These are phyloP conservation scores for Lepilemur ruficaudatus DNA, from an alignment of 2,797 vertebrate species.

Conservation along the genomic window DNA sequence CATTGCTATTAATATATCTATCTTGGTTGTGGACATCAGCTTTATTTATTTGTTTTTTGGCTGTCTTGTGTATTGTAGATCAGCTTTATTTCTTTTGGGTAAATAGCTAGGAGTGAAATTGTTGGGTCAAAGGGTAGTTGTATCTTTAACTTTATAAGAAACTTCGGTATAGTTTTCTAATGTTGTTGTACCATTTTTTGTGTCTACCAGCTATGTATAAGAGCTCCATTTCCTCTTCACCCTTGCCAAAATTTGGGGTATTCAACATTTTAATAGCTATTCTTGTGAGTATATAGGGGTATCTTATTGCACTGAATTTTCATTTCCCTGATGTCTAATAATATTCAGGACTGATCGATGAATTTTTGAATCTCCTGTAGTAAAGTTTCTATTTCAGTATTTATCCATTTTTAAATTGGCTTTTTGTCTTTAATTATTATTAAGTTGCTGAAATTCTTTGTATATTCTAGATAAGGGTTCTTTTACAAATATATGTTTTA, in stretches of 20 bases:
- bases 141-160: background rate
- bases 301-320: slow-evolving; percentile 7
- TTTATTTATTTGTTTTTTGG: background rate
- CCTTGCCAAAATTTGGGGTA: background rate
- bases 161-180: background rate
- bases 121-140: background rate
- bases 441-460: slow-evolving; percentile 15
- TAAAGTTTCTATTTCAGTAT: background rate
- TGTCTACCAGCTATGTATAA: background rate
- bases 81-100: background rate
- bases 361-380: background rate
- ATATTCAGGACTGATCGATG: background rate
- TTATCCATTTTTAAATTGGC: background rate
- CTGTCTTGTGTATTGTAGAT: background rate
- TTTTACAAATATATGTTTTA: background rate
- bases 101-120: background rate
- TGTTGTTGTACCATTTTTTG: background rate
- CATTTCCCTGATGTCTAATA: background rate
- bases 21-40: background rate
- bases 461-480: background rate
- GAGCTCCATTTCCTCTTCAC: background rate
- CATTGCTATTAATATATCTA: background rate
- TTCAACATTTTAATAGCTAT: background rate
- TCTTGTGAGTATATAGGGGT: background rate
- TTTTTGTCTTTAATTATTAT: background rate